These are phyloP conservation scores for Denticeps clupeoides DNA, from an alignment of 2,797 vertebrate genomes.

Conservation along the genomic window DNA sequence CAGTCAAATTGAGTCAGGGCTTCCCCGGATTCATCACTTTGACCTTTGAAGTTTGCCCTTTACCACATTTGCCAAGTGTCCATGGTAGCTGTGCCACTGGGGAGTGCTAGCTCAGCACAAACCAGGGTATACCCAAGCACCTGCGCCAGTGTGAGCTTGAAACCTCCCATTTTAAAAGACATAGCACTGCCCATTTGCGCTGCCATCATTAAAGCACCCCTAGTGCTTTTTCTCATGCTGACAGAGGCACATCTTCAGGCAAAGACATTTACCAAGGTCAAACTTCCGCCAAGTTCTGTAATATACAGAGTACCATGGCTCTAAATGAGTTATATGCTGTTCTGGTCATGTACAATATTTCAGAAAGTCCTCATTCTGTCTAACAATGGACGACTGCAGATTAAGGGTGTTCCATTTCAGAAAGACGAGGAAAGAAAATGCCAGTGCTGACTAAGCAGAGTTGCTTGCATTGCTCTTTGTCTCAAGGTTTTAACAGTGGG, in stretches of 20 bases:
- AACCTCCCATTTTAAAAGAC: too few relatives aligned
- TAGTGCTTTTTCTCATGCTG: background rate
- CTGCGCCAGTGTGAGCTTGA: too few relatives aligned
- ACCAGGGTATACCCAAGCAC: background rate
- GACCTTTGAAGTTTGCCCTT: conserved; percentile 4
- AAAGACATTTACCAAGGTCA: conserved; percentile 20
- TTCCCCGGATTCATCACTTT: background rate
- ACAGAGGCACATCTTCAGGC: background rate
- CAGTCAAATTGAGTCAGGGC: too few relatives aligned
- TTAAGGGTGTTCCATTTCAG: conserved; percentile 10
- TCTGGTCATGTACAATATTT: too few relatives aligned
- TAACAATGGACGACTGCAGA: background rate
- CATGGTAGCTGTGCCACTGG: background rate
- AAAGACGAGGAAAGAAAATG: background rate
- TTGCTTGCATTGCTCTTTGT: background rate
- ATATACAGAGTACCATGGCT: too few relatives aligned
- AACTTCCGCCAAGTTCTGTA: conserved; percentile 7
- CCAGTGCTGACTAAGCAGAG: conserved; percentile 11
- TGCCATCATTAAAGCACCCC: too few relatives aligned
- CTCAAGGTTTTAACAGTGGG: background rate
- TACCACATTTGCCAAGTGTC: conserved; percentile 7
- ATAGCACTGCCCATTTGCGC: too few relatives aligned
- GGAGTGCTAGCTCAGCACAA: conserved; percentile 2
- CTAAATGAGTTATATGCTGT: too few relatives aligned
- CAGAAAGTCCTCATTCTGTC: conserved; percentile 4